These are phyloP conservation scores for Strigamia maritima DNA, from an alignment of 2,888 invertebrate species.

Conservation along the genomic window DNA sequence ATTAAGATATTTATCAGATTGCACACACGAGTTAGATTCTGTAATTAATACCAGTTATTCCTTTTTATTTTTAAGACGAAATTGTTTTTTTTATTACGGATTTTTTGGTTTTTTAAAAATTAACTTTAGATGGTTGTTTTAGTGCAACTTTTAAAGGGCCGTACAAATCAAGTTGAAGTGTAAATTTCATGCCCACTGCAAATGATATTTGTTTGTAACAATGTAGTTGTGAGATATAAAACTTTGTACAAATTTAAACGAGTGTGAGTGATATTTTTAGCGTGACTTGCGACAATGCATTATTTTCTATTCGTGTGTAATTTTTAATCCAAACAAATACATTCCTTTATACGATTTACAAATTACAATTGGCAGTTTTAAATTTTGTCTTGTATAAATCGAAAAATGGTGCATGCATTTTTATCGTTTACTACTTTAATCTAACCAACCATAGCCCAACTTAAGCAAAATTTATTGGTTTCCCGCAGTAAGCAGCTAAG, in stretches of 20 bases:
- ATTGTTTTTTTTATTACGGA: background rate
- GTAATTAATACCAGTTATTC: background rate
- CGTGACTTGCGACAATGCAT: no score
- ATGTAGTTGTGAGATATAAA: slow-evolving; percentile 4
- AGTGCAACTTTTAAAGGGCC: background rate
- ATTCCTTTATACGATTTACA: background rate
- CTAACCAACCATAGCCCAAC: background rate
- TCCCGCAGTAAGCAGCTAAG: slow-evolving; percentile 89
- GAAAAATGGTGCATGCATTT: slow-evolving; percentile 1
- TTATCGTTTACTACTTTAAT: background rate
- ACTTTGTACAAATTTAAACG: background rate
- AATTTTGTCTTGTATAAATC: background rate
- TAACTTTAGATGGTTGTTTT: background rate
- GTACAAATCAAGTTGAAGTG: background rate
- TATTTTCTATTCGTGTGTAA: background rate
- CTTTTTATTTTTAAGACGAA: background rate
- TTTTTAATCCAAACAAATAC: slow-evolving; percentile 6
- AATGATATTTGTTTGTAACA: slow-evolving; percentile 13
- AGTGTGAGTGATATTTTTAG: background rate
- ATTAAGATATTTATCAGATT: slow-evolving; percentile 7
- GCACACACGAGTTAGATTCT: background rate
- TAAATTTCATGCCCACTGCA: background rate
- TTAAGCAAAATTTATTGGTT: slow-evolving; percentile 84
- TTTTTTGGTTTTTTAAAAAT: background rate
- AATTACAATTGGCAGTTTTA: background rate